Evolutionary conservation across 2,888 invertebrate species (phyloP).

Genomic region (Tipula helvola): DNA sequence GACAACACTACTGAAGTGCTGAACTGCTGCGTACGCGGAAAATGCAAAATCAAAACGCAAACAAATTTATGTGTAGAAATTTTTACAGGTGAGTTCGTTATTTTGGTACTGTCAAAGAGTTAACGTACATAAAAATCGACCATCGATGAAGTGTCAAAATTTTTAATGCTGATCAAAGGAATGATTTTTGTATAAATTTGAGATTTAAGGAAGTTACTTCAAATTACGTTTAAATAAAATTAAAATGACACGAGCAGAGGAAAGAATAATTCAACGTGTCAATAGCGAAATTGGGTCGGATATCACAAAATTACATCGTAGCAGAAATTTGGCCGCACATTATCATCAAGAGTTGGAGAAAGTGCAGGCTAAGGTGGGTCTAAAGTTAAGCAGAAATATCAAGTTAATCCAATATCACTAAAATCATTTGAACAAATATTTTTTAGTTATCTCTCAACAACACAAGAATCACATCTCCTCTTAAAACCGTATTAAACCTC

Average conservation of each 20-base stretch:
- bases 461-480: constrained; percentile 47
- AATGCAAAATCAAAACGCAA: no score
- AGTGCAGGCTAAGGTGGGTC: constrained; percentile 25
- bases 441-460: constrained; percentile 48
- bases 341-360: constrained; percentile 25
- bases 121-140: not conserved
- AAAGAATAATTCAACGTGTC: constrained; percentile 38
- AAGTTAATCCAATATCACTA: constrained; percentile 6
- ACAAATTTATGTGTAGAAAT: not conserved
- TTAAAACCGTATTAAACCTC: constrained; percentile 48
- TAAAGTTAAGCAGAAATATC: constrained; percentile 6
- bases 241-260: constrained; percentile 24
- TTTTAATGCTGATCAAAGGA: not conserved
- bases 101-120: not conserved
- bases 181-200: not conserved
- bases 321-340: constrained; percentile 35
- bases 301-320: constrained; percentile 40
- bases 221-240: not conserved
- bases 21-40: not conserved
- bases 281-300: constrained; percentile 43
- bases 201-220: not conserved
- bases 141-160: not conserved
- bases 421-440: constrained; percentile 9
- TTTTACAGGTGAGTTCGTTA: not conserved
- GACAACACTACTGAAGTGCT: not conserved